Percentiles rank a stretch among this genome's conserved stretches.
Evolutionary conservation across 2,797 vertebrate species (phyloP).

Genomic region (Meriones psammophilus): DNA sequence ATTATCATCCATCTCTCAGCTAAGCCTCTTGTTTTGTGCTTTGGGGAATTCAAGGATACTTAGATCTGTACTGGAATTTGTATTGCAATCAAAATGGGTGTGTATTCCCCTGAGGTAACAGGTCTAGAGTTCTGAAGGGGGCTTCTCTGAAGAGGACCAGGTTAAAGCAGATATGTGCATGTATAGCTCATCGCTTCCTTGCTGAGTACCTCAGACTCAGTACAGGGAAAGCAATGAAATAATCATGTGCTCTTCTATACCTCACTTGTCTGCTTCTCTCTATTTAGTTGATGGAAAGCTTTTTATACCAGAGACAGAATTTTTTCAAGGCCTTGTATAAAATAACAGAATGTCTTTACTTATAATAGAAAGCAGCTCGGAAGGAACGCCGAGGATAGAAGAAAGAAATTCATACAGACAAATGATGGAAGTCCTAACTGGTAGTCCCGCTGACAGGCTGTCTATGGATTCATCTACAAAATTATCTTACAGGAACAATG

Average conservation of each 20-base stretch:
- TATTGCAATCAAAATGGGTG: neutral
- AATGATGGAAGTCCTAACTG: neutral
- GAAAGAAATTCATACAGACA: neutral
- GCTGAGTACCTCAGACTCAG: neutral
- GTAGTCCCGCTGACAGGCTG: neutral
- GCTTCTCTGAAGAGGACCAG: neutral
- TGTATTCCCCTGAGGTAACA: neutral
- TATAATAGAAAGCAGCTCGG: neutral
- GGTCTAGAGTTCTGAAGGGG: neutral
- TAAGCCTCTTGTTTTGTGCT: neutral
- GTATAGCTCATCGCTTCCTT: neutral
- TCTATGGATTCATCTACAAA: neutral
- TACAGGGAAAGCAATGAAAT: neutral
- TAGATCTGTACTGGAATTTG: neutral
- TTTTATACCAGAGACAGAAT: neutral
- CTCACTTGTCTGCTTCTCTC: neutral
- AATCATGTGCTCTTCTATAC: neutral
- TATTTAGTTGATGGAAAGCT: neutral
- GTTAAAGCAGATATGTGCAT: neutral
- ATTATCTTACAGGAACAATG: neutral
- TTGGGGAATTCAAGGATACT: neutral
- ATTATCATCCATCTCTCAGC: neutral
- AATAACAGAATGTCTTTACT: slow-evolving; percentile 51
- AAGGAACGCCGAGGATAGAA: neutral
- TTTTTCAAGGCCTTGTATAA: neutral